Base-by-base conservation (phyloP, 2,888 invertebrate genomes). In the Seira ritae region DNA sequence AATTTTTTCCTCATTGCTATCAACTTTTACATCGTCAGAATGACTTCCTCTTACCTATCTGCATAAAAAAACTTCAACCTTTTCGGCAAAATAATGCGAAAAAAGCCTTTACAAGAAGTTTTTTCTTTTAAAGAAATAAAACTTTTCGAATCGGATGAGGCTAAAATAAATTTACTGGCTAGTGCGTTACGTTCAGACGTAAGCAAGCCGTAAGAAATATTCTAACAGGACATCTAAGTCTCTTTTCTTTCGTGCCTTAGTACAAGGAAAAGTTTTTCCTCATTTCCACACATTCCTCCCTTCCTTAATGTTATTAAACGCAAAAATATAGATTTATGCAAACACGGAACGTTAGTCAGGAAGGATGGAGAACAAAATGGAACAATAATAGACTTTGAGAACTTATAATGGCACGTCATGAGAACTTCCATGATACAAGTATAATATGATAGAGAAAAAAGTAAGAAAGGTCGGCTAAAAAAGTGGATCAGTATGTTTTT, bases 251-350 rank as follows among this genome's bases (percentile, higher is more conserved):
- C 37, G 42, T 37, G 50, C 69, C 69, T 46, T 42, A 4, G 17
- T 23, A 68, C 19, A 6, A 60, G 60, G 17, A n/a, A 69, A 69
- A 69, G 42, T 8, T 12, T 42, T n/a, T 12, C 69, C 17, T 69
- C 31, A 69, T 62, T 73, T 73, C 55, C 42, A 31, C 24, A 73
- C 73, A 31, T 55, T 42, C 46, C 19, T 67, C 55, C 24, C 22
- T 60, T 62, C 19, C 69, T 69, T 78, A 78, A 78, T 78, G 78
- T 71, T 78, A 78, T 78, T 78, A 78, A 71, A 71, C 17, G 22
- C 23, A n/a, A 46, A 50, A 23, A 8, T 8, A 19, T 50, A 19
- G n/a, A 15, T 68, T 1, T 71, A 71, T 71, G 71, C 71, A 71
- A 71, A 71, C 71, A 71, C 71, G 71, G 55, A n/a, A n/a, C n/a